Base-by-base conservation (phyloP, 2,888 invertebrate species). In the Steinernema hermaphroditum region DNA sequence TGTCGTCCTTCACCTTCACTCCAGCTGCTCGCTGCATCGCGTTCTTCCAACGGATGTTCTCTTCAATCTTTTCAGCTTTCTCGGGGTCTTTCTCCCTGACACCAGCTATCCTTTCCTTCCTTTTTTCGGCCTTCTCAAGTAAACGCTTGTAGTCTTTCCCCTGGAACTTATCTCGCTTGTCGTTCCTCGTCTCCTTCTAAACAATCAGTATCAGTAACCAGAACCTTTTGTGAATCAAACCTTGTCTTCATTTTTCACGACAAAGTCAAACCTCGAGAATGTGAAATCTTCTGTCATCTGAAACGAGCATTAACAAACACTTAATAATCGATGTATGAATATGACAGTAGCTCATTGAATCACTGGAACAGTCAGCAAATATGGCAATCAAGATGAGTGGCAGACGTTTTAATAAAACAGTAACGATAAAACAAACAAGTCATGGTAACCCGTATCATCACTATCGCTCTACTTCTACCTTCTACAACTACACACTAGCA, bases 1-100 rank as follows among this genome's bases (percentile, higher is more conserved):
- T 91, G 89, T 96, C 93, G 89, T 96, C 95, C 88, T 93, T 94
- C 0, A 96, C 91, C 89, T 94, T 96, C 80, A 92, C 91, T 0
- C 96, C 96, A 85, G 92, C 91, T 0, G 93, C 92, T 89, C 93
- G 93, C 70, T 93, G 92, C 72, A 96, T 89, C 0, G 92, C 94
- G 84, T 91, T 91, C 86, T 93, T 92, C 96, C 96, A 96, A 1
- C 92, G 91, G 69, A 91, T 90, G 86, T 93, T 92, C 83, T 92
- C 91, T 87, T 92, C 92, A 1, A 94, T 88, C 86, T 91, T 90
- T 44, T 91, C 89, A 0, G 92, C 94, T 88, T 92, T 92, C 32
- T 91, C 91, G 0, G 89, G 89, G 54, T 94, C 93, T 22, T 81
- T 82, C 34, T 71, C 72, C 62, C 76, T 69, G 22, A 81, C 69